Evolutionary conservation across 2,888 invertebrate genomes (phyloP), one percentile per base, ranked within the genome.

Genomic region (Eilema griseolum): DNA sequence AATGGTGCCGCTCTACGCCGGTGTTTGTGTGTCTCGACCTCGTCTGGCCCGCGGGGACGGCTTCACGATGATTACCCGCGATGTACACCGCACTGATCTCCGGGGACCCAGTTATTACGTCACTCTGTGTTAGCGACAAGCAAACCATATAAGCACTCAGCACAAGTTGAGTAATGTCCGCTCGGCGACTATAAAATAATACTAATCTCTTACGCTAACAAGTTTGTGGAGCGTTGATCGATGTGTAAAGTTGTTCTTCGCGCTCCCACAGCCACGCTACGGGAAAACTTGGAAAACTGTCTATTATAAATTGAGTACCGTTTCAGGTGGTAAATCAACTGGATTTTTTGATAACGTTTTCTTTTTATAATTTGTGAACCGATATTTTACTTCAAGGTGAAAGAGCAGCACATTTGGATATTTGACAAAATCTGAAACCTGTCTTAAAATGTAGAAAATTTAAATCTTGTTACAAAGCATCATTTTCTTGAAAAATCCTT

Each of bases 41-140:
- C 52, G 56, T 37, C 59, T n/a, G 24, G 66, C 73, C 73, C 78
- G 26, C 8, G 20, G 67, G 75, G 77, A 74, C 33, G 60, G 69
- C 72, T 72, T 65, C 60, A 67, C 56, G 73, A 70, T 77, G 77
- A 80, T 75, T 79, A 72, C 63, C 67, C 33, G 61, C 26, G 70
- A 77, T 68, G 65, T 20, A 46, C 62, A 77, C 69, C 71, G 28
- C 59, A 67, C 24, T 24, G 57, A 41, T 33, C 28, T 70, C 64
- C 11, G 37, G 67, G 46, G 69, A 72, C 52, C 12, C 63, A 69
- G 67, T 66, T 72, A 76, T 66, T 61, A 67, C 62, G 66, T 72
- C 66, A 26, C 28, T 3, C 7, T 41, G 26, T 41, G 24, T 24
- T 12, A 57, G 37, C 20, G 24, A 24, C 41, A 3, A n/a, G 23